Conservation (phyloP, 2,113 vertebrate species). For the Atlantisia rogersi region DNA sequence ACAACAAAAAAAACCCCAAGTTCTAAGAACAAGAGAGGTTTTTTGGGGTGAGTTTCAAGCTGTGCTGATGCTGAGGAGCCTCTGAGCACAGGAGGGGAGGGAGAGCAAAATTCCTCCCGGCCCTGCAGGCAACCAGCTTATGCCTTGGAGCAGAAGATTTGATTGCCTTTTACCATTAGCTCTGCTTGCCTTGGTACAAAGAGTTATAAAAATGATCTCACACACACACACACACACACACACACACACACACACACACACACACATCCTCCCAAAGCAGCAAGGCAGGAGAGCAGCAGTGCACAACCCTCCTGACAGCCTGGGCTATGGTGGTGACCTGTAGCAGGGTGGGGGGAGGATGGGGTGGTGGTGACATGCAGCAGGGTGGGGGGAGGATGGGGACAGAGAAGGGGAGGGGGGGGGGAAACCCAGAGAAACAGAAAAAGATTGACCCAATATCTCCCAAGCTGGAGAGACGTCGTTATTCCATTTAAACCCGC, state of each 20-base stretch:
- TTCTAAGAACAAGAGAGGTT: not conserved
- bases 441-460: conserved; percentile 63
- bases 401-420: not conserved
- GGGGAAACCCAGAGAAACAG: conserved; percentile 39
- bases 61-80: not conserved
- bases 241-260: no score
- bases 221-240: no score
- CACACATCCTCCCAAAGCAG: not conserved
- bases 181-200: conserved; percentile 24
- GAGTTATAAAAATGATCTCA: conserved; percentile 41
- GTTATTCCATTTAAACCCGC: conserved; percentile 59
- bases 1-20: not conserved
- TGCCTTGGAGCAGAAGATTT: conserved; percentile 50
- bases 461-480: conserved; percentile 54
- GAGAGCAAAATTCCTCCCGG: not conserved
- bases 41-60: not conserved
- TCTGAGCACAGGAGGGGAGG: not conserved
- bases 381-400: not conserved
- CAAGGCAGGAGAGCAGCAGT: not conserved
- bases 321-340: not conserved
- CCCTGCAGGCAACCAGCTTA: conserved; percentile 37
- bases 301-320: not conserved
- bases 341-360: not conserved
- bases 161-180: conserved; percentile 61
- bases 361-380: not conserved